Evolutionary conservation across 2,888 invertebrate genomes (phyloP).

Genomic region (Temnothorax ravouxi): DNA sequence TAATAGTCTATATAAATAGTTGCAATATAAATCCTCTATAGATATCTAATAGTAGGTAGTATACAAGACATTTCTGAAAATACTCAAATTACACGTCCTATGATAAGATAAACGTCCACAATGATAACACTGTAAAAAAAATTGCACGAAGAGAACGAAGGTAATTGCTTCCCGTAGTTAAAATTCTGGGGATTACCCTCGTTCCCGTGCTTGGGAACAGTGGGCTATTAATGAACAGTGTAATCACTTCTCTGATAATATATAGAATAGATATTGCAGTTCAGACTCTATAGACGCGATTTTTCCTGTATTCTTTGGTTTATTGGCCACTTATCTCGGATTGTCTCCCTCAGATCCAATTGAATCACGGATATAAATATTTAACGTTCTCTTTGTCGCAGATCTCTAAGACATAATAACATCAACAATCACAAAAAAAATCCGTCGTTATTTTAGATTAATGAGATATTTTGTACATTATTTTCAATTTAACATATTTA

Average conservation of each 20-base stretch:
- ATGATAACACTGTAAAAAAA: background rate
- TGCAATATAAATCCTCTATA: constrained; percentile 49
- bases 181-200: background rate
- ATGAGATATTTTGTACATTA: constrained; percentile 27
- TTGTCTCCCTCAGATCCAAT: background rate
- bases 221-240: background rate
- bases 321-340: constrained; percentile 14
- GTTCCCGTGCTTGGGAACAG: background rate
- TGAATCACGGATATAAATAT: constrained; percentile 20
- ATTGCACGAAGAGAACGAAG: background rate
- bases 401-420: background rate
- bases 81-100: constrained; percentile 38
- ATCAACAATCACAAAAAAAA: constrained; percentile 29
- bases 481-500: constrained; percentile 12
- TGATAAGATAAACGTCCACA: background rate
- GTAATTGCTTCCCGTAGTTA: background rate
- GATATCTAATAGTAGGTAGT: constrained; percentile 44
- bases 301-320: constrained; percentile 31
- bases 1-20: constrained; percentile 36
- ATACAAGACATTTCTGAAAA: constrained; percentile 61
- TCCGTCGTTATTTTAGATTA: constrained; percentile 8
- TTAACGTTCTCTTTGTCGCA: background rate
- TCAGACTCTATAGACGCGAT: background rate
- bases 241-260: constrained; percentile 21
- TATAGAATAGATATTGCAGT: background rate